Evolutionary conservation across 1,140 invertebrate species (phyloP).

Genomic region (Mycetomoellerius zeteki): DNA sequence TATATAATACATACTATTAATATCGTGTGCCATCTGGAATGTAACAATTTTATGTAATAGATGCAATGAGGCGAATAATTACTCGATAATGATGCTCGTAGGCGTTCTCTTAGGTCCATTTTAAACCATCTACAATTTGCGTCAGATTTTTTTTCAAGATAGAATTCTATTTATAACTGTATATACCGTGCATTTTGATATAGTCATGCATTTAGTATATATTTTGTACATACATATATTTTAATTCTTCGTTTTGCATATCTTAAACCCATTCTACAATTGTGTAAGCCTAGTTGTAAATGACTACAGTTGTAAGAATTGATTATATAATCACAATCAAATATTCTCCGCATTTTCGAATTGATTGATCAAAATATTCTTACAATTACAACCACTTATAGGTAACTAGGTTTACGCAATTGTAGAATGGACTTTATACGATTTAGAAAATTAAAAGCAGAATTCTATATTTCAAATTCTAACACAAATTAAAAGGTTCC

Average conservation of each 20-base stretch:
- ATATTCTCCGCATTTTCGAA: no score
- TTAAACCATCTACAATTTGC: background rate
- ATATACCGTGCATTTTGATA: background rate
- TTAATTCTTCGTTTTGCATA: background rate
- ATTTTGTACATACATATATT: background rate
- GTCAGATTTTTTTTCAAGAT: background rate
- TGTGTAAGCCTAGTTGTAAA: no score
- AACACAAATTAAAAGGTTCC: no score
- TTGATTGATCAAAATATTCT: no score
- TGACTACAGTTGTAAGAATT: no score
- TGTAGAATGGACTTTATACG: background rate
- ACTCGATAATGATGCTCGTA: constrained; percentile 6
- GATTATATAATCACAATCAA: no score
- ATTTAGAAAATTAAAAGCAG: background rate
- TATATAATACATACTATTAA: no score
- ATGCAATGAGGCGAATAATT: constrained; percentile 6
- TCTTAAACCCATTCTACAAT: no score
- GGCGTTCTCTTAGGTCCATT: background rate
- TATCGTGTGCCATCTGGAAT: no score
- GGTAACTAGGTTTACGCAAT: no score
- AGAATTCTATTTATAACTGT: background rate
- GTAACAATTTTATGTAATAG: constrained; percentile 4
- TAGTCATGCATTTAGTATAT: background rate
- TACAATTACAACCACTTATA: no score
- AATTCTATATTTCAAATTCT: no score